phyloP scores from a whole-genome alignment of 2,888 invertebrate species.

The Ornithoptera alexandrae region DNA sequence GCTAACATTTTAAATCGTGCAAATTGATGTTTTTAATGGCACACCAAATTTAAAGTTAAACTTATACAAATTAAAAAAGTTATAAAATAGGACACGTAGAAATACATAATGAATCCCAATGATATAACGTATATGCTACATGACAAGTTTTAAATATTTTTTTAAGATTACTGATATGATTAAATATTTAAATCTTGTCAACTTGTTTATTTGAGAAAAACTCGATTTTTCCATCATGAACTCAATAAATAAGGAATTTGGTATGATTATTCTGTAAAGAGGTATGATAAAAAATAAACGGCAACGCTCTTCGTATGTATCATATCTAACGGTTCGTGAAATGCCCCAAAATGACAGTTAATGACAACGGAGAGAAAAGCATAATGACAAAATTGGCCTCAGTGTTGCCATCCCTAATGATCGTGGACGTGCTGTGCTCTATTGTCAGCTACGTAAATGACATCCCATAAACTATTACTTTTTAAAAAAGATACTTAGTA shows the following conservation, averaged over 20 bases:
- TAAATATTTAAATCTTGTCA: too few species aligned
- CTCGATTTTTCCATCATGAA: neutral
- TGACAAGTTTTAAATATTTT: too few species aligned
- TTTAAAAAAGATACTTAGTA: constrained; percentile 43
- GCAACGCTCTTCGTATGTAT: constrained; percentile 39
- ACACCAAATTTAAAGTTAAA: too few species aligned
- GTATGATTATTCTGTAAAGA: neutral
- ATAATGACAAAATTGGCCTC: constrained; percentile 60
- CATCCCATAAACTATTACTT: constrained; percentile 38
- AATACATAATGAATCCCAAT: too few species aligned
- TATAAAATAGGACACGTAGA: too few species aligned
- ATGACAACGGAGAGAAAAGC: constrained; percentile 56
- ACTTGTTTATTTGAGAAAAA: too few species aligned
- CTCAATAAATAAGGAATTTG: neutral
- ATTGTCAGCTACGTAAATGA: constrained; percentile 51
- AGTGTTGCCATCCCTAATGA: constrained; percentile 51
- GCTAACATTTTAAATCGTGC: too few species aligned
- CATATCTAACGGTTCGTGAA: constrained; percentile 65
- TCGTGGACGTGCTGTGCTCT: constrained; percentile 47
- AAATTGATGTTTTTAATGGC: too few species aligned
- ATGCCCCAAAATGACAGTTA: constrained; percentile 64
- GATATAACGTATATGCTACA: too few species aligned
- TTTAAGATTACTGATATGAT: too few species aligned
- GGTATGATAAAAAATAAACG: constrained; percentile 1
- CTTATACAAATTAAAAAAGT: too few species aligned